Conservation (phyloP, 2,113 vertebrate species). For the Aspiorhynchus laticeps region DNA sequence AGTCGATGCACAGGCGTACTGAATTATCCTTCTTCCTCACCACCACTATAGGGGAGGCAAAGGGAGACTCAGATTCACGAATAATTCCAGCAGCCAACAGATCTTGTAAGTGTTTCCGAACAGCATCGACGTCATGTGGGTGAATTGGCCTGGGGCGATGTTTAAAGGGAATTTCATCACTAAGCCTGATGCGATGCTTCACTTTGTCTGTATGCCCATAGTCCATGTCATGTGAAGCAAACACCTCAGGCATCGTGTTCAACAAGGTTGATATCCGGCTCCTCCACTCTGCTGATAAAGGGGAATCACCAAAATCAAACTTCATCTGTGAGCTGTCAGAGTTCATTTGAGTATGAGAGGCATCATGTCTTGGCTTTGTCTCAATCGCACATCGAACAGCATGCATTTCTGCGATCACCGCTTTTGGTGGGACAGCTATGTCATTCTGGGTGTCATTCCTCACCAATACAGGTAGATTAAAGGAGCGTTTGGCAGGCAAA, state of each 20-base stretch:
- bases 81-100: not conserved
- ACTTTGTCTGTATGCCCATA: not conserved
- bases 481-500: not conserved
- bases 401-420: not conserved
- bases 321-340: not conserved
- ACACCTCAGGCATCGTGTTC: not conserved
- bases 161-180: not conserved
- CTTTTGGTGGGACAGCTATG: not conserved
- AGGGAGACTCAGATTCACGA: not conserved
- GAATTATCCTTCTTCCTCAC: not conserved
- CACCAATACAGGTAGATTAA: not conserved
- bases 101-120: not conserved
- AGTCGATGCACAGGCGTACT: not conserved
- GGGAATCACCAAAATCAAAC: not conserved
- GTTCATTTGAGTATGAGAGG: not conserved
- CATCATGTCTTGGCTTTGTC: not conserved
- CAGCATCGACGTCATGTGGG: not conserved
- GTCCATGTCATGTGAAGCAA: not conserved
- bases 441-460: not conserved
- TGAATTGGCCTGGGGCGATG: not conserved
- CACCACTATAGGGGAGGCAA: not conserved
- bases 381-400: not conserved
- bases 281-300: not conserved
- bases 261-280: not conserved
- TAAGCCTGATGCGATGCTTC: not conserved